phyloP scores from a whole-genome alignment of 2,888 invertebrate genomes.

The Agrochola lychnidis region DNA sequence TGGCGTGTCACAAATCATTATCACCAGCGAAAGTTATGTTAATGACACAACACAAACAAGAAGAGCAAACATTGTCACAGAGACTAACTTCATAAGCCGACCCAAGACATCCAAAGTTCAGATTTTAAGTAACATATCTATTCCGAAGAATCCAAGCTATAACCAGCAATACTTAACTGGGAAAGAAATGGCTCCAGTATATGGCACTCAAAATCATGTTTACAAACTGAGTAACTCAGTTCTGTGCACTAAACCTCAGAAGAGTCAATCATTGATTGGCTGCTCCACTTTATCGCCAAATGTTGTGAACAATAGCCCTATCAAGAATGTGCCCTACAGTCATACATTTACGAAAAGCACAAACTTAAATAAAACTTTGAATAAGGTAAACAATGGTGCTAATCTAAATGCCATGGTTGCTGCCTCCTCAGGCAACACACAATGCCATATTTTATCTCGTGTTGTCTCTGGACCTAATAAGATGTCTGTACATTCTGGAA shows the following conservation, averaged over 20 bases:
- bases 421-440: slow-evolving; percentile 83
- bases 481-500: slow-evolving; percentile 87
- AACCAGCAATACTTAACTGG: slow-evolving; percentile 83
- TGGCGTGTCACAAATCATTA: slow-evolving; percentile 87
- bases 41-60: slow-evolving; percentile 81
- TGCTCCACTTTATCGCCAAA: slow-evolving; percentile 82
- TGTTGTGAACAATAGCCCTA: slow-evolving; percentile 83
- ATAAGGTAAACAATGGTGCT: slow-evolving; percentile 88
- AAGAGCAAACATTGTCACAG: slow-evolving; percentile 84
- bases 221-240: slow-evolving; percentile 87
- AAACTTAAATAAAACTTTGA: slow-evolving; percentile 84
- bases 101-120: slow-evolving; percentile 88
- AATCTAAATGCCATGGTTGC: slow-evolving; percentile 87
- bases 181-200: slow-evolving; percentile 84
- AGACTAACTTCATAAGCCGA: slow-evolving; percentile 83
- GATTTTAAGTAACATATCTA: slow-evolving; percentile 88
- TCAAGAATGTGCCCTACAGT: slow-evolving; percentile 86
- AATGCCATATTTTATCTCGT: slow-evolving; percentile 87
- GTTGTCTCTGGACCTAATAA: slow-evolving; percentile 88
- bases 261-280: slow-evolving; percentile 85
- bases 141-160: slow-evolving; percentile 85
- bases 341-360: slow-evolving; percentile 86
- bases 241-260: slow-evolving; percentile 83
- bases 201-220: slow-evolving; percentile 85
- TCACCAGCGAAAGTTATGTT: slow-evolving; percentile 87